Conservation (phyloP, 1,140 invertebrate genomes). For the Sminthurinus signatus region DNA sequence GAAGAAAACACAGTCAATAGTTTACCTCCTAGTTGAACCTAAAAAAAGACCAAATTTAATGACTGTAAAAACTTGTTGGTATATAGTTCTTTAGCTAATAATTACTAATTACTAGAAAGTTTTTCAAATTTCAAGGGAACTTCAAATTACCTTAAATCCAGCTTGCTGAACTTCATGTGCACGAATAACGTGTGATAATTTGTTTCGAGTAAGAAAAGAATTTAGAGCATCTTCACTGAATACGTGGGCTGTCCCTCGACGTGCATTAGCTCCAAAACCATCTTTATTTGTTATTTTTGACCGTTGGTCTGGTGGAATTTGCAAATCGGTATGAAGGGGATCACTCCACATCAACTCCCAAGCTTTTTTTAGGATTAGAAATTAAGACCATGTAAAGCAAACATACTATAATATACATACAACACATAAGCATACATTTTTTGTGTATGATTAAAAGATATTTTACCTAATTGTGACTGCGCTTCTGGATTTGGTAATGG, state of each 20-base stretch:
- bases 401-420: too few species aligned
- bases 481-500: slow-evolving; percentile 58
- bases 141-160: too few species aligned
- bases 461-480: slow-evolving; percentile 57
- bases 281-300: slow-evolving; percentile 49
- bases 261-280: slow-evolving; percentile 61
- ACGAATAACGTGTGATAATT: slow-evolving; percentile 60
- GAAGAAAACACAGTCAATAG: slow-evolving; percentile 63
- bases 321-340: slow-evolving; percentile 51
- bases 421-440: too few species aligned
- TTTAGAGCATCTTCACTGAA: slow-evolving; percentile 62
- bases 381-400: too few species aligned
- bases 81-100: background rate
- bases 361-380: too few species aligned
- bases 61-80: slow-evolving; percentile 4
- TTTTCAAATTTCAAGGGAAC: slow-evolving; percentile 52
- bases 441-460: too few species aligned
- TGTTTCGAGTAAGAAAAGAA: slow-evolving; percentile 57
- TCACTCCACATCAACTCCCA: slow-evolving; percentile 77
- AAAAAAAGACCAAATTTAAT: too few species aligned
- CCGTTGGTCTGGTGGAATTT: slow-evolving; percentile 46
- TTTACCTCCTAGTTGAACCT: slow-evolving; percentile 57
- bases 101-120: background rate
- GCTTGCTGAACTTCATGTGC: slow-evolving; percentile 65
- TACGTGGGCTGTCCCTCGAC: slow-evolving; percentile 63